Conservation (phyloP, 2,888 invertebrate species). For the Pardosa pseudoannulata region DNA sequence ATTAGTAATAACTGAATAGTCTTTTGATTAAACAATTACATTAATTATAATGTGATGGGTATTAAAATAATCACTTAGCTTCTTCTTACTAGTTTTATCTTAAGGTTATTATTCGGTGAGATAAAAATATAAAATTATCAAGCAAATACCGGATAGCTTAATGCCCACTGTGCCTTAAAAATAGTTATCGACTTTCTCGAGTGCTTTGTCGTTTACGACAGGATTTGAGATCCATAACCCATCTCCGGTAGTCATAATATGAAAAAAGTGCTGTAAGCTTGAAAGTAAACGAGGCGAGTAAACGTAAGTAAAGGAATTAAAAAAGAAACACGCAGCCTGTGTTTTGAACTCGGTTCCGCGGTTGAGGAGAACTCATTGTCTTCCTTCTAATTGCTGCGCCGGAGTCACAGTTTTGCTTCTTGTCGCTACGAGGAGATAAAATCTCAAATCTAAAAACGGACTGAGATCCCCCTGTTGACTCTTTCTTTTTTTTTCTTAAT, state of each 20-base stretch:
- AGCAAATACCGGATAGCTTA: no score
- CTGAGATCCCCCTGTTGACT: conserved; percentile 20
- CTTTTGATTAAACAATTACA: no score
- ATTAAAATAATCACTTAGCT: no score
- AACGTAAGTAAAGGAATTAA: conserved; percentile 22
- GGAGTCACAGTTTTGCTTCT: conserved; percentile 47
- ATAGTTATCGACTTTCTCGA: no score
- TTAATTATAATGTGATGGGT: no score
- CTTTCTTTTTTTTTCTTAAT: conserved; percentile 16
- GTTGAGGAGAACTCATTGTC: conserved; percentile 36
- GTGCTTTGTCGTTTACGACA: no score
- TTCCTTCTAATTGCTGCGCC: conserved; percentile 48
- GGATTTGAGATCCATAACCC: neutral
- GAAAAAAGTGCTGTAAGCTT: conserved; percentile 21
- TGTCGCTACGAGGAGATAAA: conserved; percentile 21
- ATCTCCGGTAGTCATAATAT: neutral
- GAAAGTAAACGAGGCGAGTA: conserved; percentile 67
- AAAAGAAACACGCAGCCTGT: no score
- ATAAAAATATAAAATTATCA: no score
- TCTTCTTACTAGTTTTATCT: no score
- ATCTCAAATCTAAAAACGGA: conserved; percentile 65
- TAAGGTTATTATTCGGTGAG: no score
- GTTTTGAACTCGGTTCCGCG: conserved; percentile 18
- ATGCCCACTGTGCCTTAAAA: no score
- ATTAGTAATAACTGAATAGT: no score